Evolutionary conservation across 1,140 invertebrate species (phyloP).

Genomic region (Nasonia vitripennis): DNA sequence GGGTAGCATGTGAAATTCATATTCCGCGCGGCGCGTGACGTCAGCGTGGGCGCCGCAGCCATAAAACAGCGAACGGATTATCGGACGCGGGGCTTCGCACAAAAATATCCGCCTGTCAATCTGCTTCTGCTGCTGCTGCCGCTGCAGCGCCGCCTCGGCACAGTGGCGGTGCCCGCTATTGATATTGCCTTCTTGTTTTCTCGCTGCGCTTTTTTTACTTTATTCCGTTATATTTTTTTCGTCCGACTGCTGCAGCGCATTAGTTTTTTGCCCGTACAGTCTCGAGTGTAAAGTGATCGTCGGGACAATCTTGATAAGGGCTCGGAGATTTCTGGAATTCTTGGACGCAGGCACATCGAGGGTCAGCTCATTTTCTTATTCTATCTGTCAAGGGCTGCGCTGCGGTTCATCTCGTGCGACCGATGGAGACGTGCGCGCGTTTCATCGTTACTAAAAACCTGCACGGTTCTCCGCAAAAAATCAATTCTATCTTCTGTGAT

Average conservation of each 20-base stretch:
- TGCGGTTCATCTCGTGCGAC: neutral
- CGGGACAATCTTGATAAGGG: conserved; percentile 40
- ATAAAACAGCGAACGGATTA: conserved; percentile 70
- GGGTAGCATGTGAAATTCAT: conserved; percentile 49
- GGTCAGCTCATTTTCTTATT: neutral
- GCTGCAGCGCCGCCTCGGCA: conserved; percentile 29
- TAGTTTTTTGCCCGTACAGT: neutral
- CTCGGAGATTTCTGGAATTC: conserved; percentile 29
- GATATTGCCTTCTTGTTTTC: conserved; percentile 12
- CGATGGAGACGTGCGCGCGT: too few species aligned
- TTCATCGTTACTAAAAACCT: neutral
- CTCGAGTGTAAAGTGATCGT: conserved; percentile 40
- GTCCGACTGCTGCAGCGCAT: neutral
- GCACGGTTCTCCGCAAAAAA: neutral
- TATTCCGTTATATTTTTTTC: neutral
- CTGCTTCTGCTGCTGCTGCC: conserved; percentile 23
- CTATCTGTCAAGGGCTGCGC: neutral
- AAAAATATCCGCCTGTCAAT: conserved; percentile 71
- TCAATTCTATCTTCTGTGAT: neutral
- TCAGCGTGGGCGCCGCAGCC: conserved; percentile 62
- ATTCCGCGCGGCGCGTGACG: conserved; percentile 59
- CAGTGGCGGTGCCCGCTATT: conserved; percentile 33
- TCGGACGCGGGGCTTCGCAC: conserved; percentile 67
- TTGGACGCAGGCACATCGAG: conserved; percentile 6
- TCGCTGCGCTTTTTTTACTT: neutral